Conservation (phyloP, 2,113 vertebrate genomes). For the Brachirus orientalis region DNA sequence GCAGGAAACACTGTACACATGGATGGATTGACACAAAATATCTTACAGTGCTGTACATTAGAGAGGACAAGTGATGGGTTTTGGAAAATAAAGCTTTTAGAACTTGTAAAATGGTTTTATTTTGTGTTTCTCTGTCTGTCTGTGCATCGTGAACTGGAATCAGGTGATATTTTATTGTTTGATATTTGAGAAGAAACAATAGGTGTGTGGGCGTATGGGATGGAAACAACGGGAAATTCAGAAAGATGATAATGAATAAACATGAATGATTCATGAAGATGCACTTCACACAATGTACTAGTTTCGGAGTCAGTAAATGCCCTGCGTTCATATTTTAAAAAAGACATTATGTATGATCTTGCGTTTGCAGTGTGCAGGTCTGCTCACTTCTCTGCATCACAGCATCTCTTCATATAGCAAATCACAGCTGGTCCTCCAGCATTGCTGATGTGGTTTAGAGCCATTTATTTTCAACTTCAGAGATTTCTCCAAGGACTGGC, state of each 20-base stretch:
- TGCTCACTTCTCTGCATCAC: constrained; percentile 1
- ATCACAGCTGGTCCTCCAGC: not conserved
- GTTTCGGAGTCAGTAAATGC: not conserved
- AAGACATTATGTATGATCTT: not conserved
- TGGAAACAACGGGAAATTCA: not conserved
- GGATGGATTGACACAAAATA: constrained; percentile 45
- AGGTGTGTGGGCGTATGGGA: constrained; percentile 26
- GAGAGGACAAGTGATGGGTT: constrained; percentile 60
- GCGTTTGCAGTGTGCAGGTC: not conserved
- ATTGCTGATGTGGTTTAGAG: too few relatives aligned
- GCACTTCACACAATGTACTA: not conserved
- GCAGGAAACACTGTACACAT: constrained; percentile 72
- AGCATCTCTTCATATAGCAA: constrained; percentile 24
- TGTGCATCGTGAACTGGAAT: constrained; percentile 11
- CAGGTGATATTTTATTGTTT: constrained; percentile 15
- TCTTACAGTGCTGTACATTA: constrained; percentile 67
- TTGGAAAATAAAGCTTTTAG: constrained; percentile 80
- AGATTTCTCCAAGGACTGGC: too few relatives aligned
- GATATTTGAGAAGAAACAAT: constrained; percentile 27
- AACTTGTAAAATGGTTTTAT: constrained; percentile 62
- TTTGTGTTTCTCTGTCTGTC: constrained; percentile 13
- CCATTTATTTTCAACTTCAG: too few relatives aligned
- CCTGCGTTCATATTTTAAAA: not conserved
- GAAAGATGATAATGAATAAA: constrained; percentile 5
- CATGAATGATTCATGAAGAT: constrained; percentile 15